Base-by-base conservation (phyloP, 2,113 vertebrate species). In the Cochlearius cochlearius region DNA sequence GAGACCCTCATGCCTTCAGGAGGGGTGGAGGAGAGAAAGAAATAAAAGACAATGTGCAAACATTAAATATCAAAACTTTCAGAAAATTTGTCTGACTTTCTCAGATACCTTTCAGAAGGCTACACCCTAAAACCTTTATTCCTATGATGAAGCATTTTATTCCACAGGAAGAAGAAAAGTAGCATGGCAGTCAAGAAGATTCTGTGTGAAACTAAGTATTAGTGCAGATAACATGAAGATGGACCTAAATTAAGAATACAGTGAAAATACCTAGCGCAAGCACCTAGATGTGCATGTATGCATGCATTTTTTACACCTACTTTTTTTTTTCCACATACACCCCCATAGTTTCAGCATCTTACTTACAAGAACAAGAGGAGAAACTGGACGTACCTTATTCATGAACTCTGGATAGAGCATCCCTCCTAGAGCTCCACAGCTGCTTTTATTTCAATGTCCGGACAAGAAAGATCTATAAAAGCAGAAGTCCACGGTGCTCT, bases 301-400 rank as follows among this genome's bases (percentile, higher is more conserved):
- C 32, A 30, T 60, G 12, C 11, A 12, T 45, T 58, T 81, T 81
- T 68, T 43, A 15, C 27, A 60, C 39, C 69, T 64, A 19, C 3
- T 45, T 45, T 45, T 60, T 53, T 36, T 34, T 72, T 30, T 43
- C 36, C 36, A 73, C 10, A 4, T 34, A 69, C 62, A 55, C 25
- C 36, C 7, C 27, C 26, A 13, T 3, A 45, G 7, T 64, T 75
- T 25, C 68, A 91, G 64, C 36, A 81, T 10, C 16, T 75, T 82
- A 32, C 3, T 77, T 78, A 34, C 3, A 41, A 92, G 41, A 90
- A 45, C 6, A 92, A 18, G 12, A 93, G 30, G 5, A 92, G 92
- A 88, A 96, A 49, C 23, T 47, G 41, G 52, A 92, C 94, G 1
- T 96, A 97, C 97, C 97, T 97, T 85, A 38, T 77, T 66, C 25